These are phyloP conservation scores for Ypsolopha scabrella DNA, from an alignment of 2,888 invertebrate genomes.

Conservation along the genomic window DNA sequence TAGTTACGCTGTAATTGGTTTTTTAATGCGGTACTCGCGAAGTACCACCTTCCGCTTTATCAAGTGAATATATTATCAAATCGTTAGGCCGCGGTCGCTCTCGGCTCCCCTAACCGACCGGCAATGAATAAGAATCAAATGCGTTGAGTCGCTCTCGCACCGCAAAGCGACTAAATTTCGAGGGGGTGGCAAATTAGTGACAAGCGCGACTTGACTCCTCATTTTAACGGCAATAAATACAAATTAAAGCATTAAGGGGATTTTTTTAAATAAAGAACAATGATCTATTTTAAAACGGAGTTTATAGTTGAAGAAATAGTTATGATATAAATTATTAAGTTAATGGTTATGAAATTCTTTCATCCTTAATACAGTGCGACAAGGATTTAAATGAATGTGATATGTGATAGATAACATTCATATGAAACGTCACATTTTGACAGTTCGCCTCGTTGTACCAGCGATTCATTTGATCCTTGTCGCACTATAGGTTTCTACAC, in stretches of 20 bases:
- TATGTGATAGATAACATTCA: too few relatives aligned
- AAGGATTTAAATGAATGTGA: too few relatives aligned
- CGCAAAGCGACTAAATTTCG: conserved; percentile 22
- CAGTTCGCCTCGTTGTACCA: too few relatives aligned
- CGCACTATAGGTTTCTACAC: too few relatives aligned
- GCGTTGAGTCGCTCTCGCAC: conserved; percentile 40
- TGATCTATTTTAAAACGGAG: too few relatives aligned
- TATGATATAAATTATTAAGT: too few relatives aligned
- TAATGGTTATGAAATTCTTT: too few relatives aligned
- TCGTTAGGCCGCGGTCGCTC: conserved; percentile 54
- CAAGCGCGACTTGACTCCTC: conserved; percentile 33
- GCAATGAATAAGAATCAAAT: conserved; percentile 66
- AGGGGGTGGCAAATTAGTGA: conserved; percentile 59
- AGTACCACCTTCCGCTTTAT: conserved; percentile 68
- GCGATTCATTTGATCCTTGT: too few relatives aligned
- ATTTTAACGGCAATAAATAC: conserved; percentile 59
- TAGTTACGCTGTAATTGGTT: conserved; percentile 69
- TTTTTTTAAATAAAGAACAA: too few relatives aligned
- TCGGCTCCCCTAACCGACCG: conserved; percentile 29
- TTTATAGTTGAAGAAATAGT: too few relatives aligned
- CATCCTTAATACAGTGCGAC: too few relatives aligned
- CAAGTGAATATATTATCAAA: conserved; percentile 71
- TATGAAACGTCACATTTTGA: too few relatives aligned
- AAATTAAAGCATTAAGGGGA: conserved; percentile 34
- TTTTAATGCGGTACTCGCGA: conserved; percentile 65